Evolutionary conservation across 2,888 invertebrate genomes (phyloP), one percentile per base, ranked within the genome.

Genomic region (Hedychridium roseum): DNA sequence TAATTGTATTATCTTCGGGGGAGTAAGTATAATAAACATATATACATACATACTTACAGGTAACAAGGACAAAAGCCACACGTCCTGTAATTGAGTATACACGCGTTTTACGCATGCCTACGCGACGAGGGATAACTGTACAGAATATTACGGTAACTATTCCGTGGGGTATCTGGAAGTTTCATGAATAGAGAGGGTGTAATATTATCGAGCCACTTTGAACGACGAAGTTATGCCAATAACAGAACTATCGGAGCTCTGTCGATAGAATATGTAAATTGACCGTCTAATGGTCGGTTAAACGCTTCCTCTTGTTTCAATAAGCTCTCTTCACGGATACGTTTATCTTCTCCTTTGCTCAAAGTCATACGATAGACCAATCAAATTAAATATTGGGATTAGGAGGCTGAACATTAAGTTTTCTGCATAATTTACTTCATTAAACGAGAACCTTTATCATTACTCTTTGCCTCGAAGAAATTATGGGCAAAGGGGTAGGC

Each of bases 241-340:
- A 65, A 63, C 56, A 65, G 62, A 67, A 65, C 57, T 54, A 54
- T 34, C 37, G 46, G 30, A 37, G 27, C 16, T 35, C 4, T 40
- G 50, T 43, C 54, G 57, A 65, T 69, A 58, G 59, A 56, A 66
- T 62, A 69, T 64, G 67, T 54, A 68, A 71, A 68, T 69, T 57
- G 57, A 45, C 50, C 59, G 59, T 61, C 55, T 64, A 68, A 68
- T 60, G 60, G 57, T 50, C 43, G 53, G 47, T 50, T 60, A 60
- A 66, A 55, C 57, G 58, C 42, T 57, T 47, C 56, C 46, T 48
- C 43, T 50, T 34, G 31, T 31, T 46, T 50, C 16, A 31, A 54
- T 44, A 40, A 35, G n/a, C 20, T 30, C 28, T 31, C 23, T 12
- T 20, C 15, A 30, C 16, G 6, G 1, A n/a, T 2, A 16, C 30